Evolutionary conservation across 2,113 vertebrate species (phyloP).

Genomic region (Ceyx margarethae): DNA sequence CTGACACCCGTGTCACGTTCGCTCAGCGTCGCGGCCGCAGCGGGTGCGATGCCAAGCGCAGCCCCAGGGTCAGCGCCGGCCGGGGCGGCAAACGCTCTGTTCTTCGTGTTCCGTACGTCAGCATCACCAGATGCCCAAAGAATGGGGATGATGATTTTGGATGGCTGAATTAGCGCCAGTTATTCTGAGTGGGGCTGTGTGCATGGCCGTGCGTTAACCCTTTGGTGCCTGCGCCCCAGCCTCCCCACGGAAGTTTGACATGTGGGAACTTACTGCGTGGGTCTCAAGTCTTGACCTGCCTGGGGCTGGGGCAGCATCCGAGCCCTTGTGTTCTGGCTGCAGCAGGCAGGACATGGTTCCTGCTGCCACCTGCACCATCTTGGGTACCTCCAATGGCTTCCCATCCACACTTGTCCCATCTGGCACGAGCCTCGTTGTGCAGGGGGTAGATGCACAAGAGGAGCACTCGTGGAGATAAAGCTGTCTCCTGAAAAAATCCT

Average conservation of each 20-base stretch:
- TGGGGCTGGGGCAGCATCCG: neutral
- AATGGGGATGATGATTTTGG: neutral
- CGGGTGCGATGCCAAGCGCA: neutral
- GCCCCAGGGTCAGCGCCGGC: neutral
- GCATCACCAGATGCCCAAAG: neutral
- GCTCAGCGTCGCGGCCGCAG: neutral
- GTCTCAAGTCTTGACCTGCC: rapidly evolving
- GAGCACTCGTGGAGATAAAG: neutral
- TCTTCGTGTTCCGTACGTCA: neutral
- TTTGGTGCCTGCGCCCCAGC: neutral
- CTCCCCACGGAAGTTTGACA: rapidly evolving
- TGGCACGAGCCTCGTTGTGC: rapidly evolving
- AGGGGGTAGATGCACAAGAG: neutral
- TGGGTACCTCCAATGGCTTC: neutral
- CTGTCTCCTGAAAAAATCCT: neutral
- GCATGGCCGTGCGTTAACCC: constrained; percentile 7
- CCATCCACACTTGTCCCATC: rapidly evolving
- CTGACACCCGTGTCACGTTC: neutral
- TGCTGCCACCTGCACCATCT: rapidly evolving
- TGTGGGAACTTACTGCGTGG: rapidly evolving
- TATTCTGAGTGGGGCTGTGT: neutral
- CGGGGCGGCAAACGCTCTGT: neutral
- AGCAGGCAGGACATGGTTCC: neutral
- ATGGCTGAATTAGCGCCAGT: neutral
- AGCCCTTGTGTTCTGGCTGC: rapidly evolving